Evolutionary conservation across 2,888 invertebrate species (phyloP).

Genomic region (Trilocha varians): DNA sequence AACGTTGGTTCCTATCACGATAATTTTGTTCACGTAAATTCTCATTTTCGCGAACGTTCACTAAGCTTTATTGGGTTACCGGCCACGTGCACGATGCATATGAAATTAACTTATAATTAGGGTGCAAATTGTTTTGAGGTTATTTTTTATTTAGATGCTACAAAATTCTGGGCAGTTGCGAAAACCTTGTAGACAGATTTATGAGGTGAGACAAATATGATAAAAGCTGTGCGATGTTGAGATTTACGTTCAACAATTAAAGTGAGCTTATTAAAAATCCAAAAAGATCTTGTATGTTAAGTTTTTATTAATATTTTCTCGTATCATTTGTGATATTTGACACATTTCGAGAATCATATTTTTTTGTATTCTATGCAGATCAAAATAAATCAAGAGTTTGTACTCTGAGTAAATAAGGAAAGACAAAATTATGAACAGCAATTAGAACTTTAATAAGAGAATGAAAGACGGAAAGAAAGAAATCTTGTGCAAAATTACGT

Average conservation of each 20-base stretch:
- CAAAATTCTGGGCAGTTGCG: too few species aligned
- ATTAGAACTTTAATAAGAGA: slow-evolving; percentile 11
- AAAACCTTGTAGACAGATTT: too few species aligned
- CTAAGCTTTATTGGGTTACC: slow-evolving; percentile 18
- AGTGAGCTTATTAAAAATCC: too few species aligned
- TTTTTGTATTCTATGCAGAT: too few species aligned
- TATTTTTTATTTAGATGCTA: background rate
- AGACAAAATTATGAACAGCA: slow-evolving; percentile 9
- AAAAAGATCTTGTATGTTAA: too few species aligned
- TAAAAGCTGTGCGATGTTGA: too few species aligned
- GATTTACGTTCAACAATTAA: too few species aligned
- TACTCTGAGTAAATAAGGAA: slow-evolving; percentile 9
- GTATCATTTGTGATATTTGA: too few species aligned
- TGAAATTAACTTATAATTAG: background rate
- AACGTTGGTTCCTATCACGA: slow-evolving; percentile 18
- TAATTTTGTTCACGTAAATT: slow-evolving; percentile 23
- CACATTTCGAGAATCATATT: too few species aligned
- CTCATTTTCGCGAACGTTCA: slow-evolving; percentile 17
- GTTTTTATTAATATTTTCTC: too few species aligned
- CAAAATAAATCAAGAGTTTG: background rate
- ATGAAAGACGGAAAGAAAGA: slow-evolving; percentile 2
- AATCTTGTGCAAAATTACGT: background rate
- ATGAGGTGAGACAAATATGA: too few species aligned
- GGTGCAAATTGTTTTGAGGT: background rate
- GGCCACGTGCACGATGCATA: slow-evolving; percentile 5